Base-by-base conservation (phyloP, 2,113 vertebrate species). In the Capreolus pygargus region DNA sequence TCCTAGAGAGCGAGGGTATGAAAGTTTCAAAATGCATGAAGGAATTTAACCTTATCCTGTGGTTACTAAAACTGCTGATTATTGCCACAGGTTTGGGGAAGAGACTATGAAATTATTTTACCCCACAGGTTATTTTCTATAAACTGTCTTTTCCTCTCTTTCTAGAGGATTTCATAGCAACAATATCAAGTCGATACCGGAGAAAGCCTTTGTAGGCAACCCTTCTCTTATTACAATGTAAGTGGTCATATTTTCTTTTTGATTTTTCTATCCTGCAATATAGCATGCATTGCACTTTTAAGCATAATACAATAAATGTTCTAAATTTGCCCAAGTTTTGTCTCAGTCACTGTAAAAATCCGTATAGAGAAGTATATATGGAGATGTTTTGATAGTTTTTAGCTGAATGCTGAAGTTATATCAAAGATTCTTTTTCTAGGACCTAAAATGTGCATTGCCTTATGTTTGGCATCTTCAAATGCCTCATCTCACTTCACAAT, bases 91-190 rank as follows among this genome's bases (percentile, higher is more conserved):
- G 50, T n/a, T 25, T 52, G 50, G 8, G 11, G 14, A 33, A 45
- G 58, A 10, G 5, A 47, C 70, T 86, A 28, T 27, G 78, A 79
- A 76, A 70, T 94, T 19, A 96, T 43, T 91, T 79, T 74, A 93
- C 36, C 7, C 5, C 21, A 61, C 25, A 85, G 1, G 10, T 39
- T 84, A 85, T 93, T 94, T 86, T 95, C 78, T 94, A 60, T 52
- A 94, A 84, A 55, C 4, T 52, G 21, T 58, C 39, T 95, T 86
- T 92, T 96, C 97, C 97, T 98, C 88, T 92, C 94, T 98, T 98
- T 97, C 60, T 97, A 99, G 99, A 96, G 99, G 99, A 97, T 99
- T 99, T 98, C 99, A 99, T 79, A 99, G 99, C 97, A 99, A 99
- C 98, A 99, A 99, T 97, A 99, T 99, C 98, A 99, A 99, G 97